Conservation (phyloP, 2,113 vertebrate genomes). For the Gobio gobio region DNA sequence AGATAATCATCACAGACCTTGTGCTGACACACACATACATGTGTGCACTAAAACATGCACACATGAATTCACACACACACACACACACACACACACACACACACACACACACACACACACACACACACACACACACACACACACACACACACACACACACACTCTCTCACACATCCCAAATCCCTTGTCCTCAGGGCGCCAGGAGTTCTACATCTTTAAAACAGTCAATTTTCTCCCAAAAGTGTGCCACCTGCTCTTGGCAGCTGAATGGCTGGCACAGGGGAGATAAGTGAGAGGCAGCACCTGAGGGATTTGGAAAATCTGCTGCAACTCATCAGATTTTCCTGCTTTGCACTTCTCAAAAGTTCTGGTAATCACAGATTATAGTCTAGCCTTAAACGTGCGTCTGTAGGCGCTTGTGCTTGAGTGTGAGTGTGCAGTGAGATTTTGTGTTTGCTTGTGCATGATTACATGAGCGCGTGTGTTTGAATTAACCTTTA, state of each 20-base stretch:
- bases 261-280: conserved; percentile 77
- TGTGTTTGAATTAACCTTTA: conserved; percentile 39
- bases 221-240: conserved; percentile 75
- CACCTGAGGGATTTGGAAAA: conserved; percentile 81
- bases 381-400: conserved; percentile 71
- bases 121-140: conserved; percentile 22
- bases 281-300: conserved; percentile 79
- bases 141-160: conserved; percentile 23
- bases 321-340: conserved; percentile 79
- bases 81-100: conserved; percentile 16
- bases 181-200: conserved; percentile 55
- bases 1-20: conserved; percentile 47
- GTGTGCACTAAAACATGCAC: conserved; percentile 16
- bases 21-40: conserved; percentile 16
- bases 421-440: neutral
- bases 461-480: neutral
- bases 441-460: neutral
- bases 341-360: conserved; percentile 72
- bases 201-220: conserved; percentile 71
- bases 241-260: conserved; percentile 79
- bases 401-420: neutral
- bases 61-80: conserved; percentile 25
- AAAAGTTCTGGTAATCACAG: conserved; percentile 78
- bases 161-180: conserved; percentile 32
- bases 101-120: conserved; percentile 33